Evolutionary conservation across 2,888 invertebrate genomes (phyloP).

Genomic region (Lottia gigantea): DNA sequence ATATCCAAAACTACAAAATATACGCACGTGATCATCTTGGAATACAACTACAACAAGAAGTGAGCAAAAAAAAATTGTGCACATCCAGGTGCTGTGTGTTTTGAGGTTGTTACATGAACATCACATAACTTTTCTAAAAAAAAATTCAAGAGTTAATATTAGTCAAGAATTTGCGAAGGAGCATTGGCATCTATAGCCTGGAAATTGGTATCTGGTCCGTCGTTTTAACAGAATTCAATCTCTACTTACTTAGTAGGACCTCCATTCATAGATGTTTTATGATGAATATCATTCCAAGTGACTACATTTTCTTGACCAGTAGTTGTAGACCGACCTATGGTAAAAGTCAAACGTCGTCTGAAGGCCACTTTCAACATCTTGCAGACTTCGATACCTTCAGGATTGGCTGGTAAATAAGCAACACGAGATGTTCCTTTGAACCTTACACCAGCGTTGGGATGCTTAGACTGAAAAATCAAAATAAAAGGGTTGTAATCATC

Average conservation of each 20-base stretch:
- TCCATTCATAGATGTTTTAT: slow-evolving; percentile 49
- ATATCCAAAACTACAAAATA: slow-evolving; percentile 37
- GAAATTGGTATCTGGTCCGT: no score
- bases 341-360: slow-evolving; percentile 47
- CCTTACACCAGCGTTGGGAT: slow-evolving; percentile 51
- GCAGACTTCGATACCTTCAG: slow-evolving; percentile 47
- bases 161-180: no score
- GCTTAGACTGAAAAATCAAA: slow-evolving; percentile 35
- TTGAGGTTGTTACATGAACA: no score
- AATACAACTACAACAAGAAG: no score
- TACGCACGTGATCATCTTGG: no score
- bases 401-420: slow-evolving; percentile 56
- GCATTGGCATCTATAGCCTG: no score
- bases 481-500: not conserved
- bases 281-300: slow-evolving; percentile 56
- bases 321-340: slow-evolving; percentile 53
- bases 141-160: no score
- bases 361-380: slow-evolving; percentile 51
- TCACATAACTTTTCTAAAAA: no score
- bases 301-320: slow-evolving; percentile 52
- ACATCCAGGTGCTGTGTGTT: no score
- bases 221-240: no score
- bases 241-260: slow-evolving; percentile 39
- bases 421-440: slow-evolving; percentile 50
- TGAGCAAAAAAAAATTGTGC: no score